Evolutionary conservation across 1,140 invertebrate genomes (phyloP), one percentile per base, ranked within the genome.

Genomic region (Bombus polaris): DNA sequence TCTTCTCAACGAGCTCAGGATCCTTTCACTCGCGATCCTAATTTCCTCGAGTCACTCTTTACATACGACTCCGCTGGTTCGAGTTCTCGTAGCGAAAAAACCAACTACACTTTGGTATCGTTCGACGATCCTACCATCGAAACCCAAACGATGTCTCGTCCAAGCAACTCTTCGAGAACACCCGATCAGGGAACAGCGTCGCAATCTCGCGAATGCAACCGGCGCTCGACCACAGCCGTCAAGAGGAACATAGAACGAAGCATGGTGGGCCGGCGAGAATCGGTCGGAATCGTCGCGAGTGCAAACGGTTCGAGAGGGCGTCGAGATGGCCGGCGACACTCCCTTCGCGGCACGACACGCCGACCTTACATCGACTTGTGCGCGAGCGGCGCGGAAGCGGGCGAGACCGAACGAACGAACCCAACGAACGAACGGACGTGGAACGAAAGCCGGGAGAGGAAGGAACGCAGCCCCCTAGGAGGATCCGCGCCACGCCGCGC

Each of bases 281-380:
- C 62, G 39, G 66, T 75, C 80, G 73, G 53, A 72, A 77, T 77
- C 77, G 62, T 85, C 78, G 77, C 73, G 74, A 65, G 78, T 35
- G 59, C 65, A 68, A 47, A 72, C 80, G 70, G 70, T 78, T 82
- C 86, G 83, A 77, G 83, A 89, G 88, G 88, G 83, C 83, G 87
- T 88, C 88, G 88, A 86, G 87, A 83, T 77, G 85, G 86, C 76
- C 87, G 37, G 87, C 91, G 91, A 88, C 92, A 89, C 92, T 92
- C 91, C 88, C 92, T 90, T 89, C 77, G 85, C 87, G 88, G 88
- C 80, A 86, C 90, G 84, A 80, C 89, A 82, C 86, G 80, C 88
- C 88, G 89, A 90, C 90, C 90, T 93, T 93, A 91, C 87, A 93
- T 93, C 91, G 92, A 93, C 90, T 93, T 92, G 92, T 92, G 91